Conservation (phyloP, 2,113 vertebrate genomes). For the Upupa epops region DNA sequence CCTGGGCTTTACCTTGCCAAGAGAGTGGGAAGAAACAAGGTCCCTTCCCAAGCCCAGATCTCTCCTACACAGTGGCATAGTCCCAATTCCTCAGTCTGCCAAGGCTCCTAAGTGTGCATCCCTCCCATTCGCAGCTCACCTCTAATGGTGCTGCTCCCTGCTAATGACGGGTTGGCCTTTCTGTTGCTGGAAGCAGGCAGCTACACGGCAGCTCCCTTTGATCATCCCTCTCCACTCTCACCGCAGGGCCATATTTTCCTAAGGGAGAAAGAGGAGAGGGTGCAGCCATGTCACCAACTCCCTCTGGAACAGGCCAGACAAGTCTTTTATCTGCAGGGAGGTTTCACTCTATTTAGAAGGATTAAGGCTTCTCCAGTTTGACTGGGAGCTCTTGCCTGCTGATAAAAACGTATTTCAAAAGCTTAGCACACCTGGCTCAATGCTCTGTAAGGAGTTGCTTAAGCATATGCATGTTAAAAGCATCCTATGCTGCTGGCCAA, state of each 20-base stretch:
- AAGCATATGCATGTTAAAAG: background rate
- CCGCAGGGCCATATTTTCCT: constrained; percentile 53
- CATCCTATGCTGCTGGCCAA: background rate
- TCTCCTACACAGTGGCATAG: constrained; percentile 19
- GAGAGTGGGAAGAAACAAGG: constrained; percentile 55
- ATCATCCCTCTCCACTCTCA: constrained; percentile 55
- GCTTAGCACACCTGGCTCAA: constrained; percentile 9
- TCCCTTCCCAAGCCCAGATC: constrained; percentile 53
- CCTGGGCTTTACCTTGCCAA: constrained; percentile 44
- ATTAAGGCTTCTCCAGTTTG: constrained; percentile 49
- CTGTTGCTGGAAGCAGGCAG: constrained; percentile 42
- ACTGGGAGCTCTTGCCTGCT: constrained; percentile 9
- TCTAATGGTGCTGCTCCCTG: background rate
- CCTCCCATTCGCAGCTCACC: background rate
- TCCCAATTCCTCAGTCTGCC: constrained; percentile 10
- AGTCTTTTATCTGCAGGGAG: constrained; percentile 68
- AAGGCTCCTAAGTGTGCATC: background rate
- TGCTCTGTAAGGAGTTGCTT: background rate
- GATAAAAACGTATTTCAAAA: background rate
- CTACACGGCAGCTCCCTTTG: constrained; percentile 43
- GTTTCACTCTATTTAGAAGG: constrained; percentile 51
- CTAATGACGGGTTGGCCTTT: background rate
- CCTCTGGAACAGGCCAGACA: constrained; percentile 48
- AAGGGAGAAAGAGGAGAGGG: constrained; percentile 56
- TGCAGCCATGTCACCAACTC: constrained; percentile 55